These are phyloP conservation scores for Daboia siamensis DNA, from an alignment of 2,113 vertebrate genomes.

Conservation along the genomic window DNA sequence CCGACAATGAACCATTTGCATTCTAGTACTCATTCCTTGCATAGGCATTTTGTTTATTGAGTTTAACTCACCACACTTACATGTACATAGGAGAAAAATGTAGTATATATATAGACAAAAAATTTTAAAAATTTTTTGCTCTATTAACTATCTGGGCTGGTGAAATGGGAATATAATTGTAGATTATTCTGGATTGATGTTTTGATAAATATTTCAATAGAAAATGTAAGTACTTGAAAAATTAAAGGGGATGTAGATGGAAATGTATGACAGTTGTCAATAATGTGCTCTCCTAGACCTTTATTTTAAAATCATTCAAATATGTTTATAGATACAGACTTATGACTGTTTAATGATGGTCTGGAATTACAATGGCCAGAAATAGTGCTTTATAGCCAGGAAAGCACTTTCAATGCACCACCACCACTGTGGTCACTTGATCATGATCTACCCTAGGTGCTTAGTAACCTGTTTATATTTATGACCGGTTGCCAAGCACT, in stretches of 20 bases:
- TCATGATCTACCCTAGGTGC: not conserved
- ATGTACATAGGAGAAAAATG: not conserved
- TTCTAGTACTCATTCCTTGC: not conserved
- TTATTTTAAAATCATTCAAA: conserved; percentile 33
- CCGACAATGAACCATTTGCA: not conserved
- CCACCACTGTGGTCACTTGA: not conserved
- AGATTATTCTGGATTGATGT: not conserved
- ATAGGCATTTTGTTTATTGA: not conserved
- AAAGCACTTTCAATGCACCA: not conserved
- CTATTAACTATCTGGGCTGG: not conserved
- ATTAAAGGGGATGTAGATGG: not conserved
- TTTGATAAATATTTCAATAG: conserved; percentile 1
- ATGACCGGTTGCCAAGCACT: not conserved
- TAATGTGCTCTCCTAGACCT: conserved; percentile 20
- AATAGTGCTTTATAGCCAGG: not conserved
- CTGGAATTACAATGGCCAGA: not conserved
- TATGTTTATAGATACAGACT: conserved; percentile 37
- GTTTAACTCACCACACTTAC: not conserved
- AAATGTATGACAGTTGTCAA: not conserved
- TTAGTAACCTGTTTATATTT: not conserved
- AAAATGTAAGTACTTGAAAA: conserved; percentile 3
- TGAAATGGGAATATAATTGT: not conserved
- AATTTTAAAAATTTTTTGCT: not conserved
- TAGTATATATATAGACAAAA: not conserved
- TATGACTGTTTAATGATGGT: not conserved